A percentile compares a stretch with the other conserved stretches of the same genome.
Conservation (phyloP, 2,888 invertebrate genomes). For the Brenthis ino region DNA sequence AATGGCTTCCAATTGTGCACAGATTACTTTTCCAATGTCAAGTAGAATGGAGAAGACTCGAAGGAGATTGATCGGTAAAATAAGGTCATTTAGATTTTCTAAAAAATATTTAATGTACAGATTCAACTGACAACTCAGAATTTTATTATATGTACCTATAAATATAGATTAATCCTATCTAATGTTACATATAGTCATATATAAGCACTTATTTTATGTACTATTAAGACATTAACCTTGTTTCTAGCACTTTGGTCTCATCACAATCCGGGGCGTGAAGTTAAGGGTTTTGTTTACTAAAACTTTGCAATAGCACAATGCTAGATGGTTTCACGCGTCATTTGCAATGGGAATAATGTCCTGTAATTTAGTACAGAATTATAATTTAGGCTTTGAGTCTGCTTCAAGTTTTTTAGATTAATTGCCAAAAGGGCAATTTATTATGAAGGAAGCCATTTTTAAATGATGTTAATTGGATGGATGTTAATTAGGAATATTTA, state of each 20-base stretch:
- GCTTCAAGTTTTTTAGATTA: slow-evolving; percentile 6
- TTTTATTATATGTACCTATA: too few species aligned
- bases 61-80: too few species aligned
- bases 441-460: too few species aligned
- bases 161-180: neutral
- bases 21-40: too few species aligned
- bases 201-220: slow-evolving; percentile 44
- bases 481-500: too few species aligned
- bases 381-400: slow-evolving; percentile 5
- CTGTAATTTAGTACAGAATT: slow-evolving; percentile 17
- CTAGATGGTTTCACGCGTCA: slow-evolving; percentile 5
- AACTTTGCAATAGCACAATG: slow-evolving; percentile 19
- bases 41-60: too few species aligned
- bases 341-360: slow-evolving; percentile 22
- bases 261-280: slow-evolving; percentile 38
- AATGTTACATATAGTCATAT: slow-evolving; percentile 28
- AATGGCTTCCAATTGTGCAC: too few species aligned
- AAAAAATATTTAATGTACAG: too few species aligned
- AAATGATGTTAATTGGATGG: too few species aligned
- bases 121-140: too few species aligned
- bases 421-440: neutral
- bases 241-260: slow-evolving; percentile 28
- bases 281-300: slow-evolving; percentile 40
- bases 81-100: too few species aligned
- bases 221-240: slow-evolving; percentile 43